Conservation (phyloP, 2,113 vertebrate species). For the Sylvietta virens region DNA sequence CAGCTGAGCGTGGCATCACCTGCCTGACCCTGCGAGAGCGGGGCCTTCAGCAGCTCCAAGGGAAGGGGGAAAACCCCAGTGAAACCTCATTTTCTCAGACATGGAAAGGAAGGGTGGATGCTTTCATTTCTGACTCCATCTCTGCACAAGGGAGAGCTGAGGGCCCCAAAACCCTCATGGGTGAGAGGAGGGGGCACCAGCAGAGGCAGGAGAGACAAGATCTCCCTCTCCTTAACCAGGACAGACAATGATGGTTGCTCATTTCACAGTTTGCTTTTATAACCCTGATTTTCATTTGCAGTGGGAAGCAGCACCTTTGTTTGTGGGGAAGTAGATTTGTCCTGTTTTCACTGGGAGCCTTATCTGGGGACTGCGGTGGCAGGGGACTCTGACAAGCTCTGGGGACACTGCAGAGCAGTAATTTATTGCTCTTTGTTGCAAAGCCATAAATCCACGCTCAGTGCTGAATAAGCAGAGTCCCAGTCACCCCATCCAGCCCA, state of each 20-base stretch:
- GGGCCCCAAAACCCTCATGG: background rate
- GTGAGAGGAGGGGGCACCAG: background rate
- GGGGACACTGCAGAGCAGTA: background rate
- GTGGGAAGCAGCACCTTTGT: background rate
- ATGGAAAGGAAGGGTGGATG: background rate
- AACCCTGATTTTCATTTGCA: background rate
- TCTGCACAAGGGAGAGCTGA: background rate
- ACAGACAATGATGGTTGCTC: background rate
- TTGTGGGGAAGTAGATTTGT: background rate
- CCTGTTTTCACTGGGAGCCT: background rate
- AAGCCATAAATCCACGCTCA: background rate
- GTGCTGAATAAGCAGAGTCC: background rate
- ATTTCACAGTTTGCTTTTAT: background rate
- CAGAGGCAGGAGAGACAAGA: background rate
- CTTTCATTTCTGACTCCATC: background rate
- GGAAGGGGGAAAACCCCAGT: background rate
- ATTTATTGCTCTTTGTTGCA: conserved; percentile 16
- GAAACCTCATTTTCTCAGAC: background rate
- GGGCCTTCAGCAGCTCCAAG: background rate
- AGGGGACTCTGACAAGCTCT: background rate
- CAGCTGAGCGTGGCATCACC: background rate
- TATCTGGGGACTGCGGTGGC: background rate
- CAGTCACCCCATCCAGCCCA: background rate
- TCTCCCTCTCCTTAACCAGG: background rate
- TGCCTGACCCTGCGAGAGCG: background rate